Conservation (phyloP, 2,113 vertebrate genomes). For the Theristicus caerulescens region DNA sequence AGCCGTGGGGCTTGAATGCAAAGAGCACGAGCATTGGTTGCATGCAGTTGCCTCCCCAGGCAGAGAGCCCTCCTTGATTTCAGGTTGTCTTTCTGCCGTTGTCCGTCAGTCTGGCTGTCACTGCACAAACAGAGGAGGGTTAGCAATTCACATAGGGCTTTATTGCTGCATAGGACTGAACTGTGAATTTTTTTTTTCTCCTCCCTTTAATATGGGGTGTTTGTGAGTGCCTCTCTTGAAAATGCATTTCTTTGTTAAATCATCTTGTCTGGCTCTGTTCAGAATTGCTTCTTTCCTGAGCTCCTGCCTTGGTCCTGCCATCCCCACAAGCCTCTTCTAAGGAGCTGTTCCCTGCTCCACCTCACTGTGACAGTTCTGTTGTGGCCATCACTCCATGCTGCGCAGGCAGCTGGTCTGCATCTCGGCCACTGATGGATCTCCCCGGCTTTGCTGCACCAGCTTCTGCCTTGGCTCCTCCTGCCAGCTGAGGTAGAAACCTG, state of each 20-base stretch:
- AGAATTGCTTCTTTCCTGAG: background rate
- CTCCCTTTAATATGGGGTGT: background rate
- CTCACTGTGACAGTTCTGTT: background rate
- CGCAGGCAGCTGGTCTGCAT: rapidly evolving
- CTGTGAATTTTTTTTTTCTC: background rate
- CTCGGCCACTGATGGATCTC: background rate
- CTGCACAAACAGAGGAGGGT: background rate
- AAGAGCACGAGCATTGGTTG: background rate
- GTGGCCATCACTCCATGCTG: rapidly evolving
- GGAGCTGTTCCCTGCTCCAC: background rate
- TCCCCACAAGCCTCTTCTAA: background rate
- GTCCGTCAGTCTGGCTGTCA: background rate
- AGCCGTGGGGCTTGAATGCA: background rate
- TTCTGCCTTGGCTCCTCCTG: background rate
- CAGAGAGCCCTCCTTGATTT: background rate
- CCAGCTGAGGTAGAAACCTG: background rate
- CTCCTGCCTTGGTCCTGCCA: background rate
- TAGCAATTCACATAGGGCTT: background rate
- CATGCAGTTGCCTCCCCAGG: rapidly evolving
- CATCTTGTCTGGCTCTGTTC: background rate
- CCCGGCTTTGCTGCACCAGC: background rate
- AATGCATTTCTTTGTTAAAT: background rate
- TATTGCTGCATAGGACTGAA: background rate
- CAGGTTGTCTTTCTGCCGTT: background rate
- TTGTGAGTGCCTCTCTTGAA: background rate